These are phyloP conservation scores for Miniopterus natalensis DNA, from an alignment of 2,113 vertebrate species.

Conservation along the genomic window DNA sequence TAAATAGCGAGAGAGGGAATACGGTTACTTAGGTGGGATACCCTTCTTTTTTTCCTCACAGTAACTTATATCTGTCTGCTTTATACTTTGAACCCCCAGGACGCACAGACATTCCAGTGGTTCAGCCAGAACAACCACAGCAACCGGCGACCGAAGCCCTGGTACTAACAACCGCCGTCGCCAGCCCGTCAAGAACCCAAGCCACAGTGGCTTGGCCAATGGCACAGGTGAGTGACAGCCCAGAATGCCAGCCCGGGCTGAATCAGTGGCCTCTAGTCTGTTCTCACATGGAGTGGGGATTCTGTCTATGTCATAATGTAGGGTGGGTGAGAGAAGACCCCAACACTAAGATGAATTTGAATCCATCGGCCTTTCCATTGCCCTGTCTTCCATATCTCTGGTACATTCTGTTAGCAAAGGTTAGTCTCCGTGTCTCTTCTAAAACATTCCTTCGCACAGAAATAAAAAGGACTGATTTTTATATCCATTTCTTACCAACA, in stretches of 20 bases:
- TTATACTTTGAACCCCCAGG: slow-evolving; percentile 84
- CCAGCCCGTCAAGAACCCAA: slow-evolving; percentile 86
- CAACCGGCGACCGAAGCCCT: slow-evolving; percentile 86
- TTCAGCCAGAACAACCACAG: slow-evolving; percentile 83
- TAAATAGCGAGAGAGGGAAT: slow-evolving; percentile 55
- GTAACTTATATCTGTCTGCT: slow-evolving; percentile 60
- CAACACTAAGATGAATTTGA: not conserved
- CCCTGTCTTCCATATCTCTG: not conserved
- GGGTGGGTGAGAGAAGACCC: not conserved
- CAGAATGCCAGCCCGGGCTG: not conserved
- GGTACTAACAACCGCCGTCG: slow-evolving; percentile 82
- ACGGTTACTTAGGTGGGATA: not conserved
- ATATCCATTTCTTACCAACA: slow-evolving; percentile 29
- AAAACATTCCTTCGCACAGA: slow-evolving; percentile 28
- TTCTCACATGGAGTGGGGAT: not conserved
- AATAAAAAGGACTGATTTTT: slow-evolving; percentile 31
- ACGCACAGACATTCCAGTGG: slow-evolving; percentile 87
- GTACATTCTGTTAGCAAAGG: not conserved
- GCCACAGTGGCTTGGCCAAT: slow-evolving; percentile 68
- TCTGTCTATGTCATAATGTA: not conserved
- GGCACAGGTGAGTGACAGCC: slow-evolving; percentile 84
- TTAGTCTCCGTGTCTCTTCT: not conserved
- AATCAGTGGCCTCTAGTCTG: not conserved
- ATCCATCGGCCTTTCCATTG: not conserved
- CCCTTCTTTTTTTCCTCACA: not conserved